A percentile compares a stretch with the other conserved stretches of the same genome.
These are phyloP conservation scores for Argopecten irradians DNA, from an alignment of 1,140 invertebrate species.

Conservation along the genomic window DNA sequence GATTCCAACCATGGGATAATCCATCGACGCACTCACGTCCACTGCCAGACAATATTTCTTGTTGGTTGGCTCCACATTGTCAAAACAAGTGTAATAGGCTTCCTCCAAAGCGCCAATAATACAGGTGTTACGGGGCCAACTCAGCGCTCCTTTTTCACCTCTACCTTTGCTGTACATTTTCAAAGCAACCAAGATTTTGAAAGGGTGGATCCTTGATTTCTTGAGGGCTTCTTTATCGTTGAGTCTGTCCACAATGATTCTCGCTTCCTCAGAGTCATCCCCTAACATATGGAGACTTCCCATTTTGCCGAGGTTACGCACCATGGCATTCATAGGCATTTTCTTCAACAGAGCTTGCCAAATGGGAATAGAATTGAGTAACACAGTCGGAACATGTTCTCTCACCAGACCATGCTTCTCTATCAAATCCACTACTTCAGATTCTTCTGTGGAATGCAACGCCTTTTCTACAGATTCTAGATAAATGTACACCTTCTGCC, in stretches of 20 bases:
- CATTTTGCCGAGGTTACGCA: conserved; percentile 82
- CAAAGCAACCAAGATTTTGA: conserved; percentile 80
- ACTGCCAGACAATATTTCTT: conserved; percentile 81
- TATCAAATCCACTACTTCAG: conserved; percentile 78
- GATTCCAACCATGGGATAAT: conserved; percentile 61
- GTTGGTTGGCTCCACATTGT: conserved; percentile 79
- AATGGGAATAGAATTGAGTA: conserved; percentile 82
- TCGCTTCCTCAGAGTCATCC: conserved; percentile 54
- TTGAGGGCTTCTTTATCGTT: conserved; percentile 74
- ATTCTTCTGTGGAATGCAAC: conserved; percentile 80
- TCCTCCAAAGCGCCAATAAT: conserved; percentile 71
- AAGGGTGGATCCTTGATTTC: conserved; percentile 80
- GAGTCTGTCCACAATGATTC: conserved; percentile 55
- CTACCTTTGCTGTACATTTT: conserved; percentile 80
- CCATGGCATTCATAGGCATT: conserved; percentile 80
- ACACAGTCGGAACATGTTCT: conserved; percentile 83
- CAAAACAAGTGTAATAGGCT: conserved; percentile 75
- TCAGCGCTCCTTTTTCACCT: conserved; percentile 78
- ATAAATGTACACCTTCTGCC: conserved; percentile 79
- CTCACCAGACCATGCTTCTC: conserved; percentile 79
- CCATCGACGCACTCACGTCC: conserved; percentile 79
- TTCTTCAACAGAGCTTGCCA: conserved; percentile 82
- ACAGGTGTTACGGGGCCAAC: conserved; percentile 66
- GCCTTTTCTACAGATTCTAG: conserved; percentile 81
- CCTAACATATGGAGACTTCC: conserved; percentile 81